These are phyloP conservation scores for Pogonocichla stellata DNA, from an alignment of 2,113 vertebrate species.

Conservation along the genomic window DNA sequence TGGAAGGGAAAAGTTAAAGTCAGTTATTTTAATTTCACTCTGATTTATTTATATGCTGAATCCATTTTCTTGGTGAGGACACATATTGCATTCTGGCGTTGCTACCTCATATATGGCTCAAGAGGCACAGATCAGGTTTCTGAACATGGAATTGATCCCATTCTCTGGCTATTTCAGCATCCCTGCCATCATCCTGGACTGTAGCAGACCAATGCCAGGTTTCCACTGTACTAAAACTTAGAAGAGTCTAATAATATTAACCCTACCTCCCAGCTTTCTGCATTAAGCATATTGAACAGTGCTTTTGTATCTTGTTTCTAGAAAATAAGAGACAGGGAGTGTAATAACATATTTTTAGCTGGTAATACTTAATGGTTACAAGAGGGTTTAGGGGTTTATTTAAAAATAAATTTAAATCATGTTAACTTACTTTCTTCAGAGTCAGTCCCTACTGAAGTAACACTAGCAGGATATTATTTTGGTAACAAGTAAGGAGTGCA, in stretches of 20 bases:
- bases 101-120: constrained; percentile 13
- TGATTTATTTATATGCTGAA: constrained; percentile 30
- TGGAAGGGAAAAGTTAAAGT: not conserved
- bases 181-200: constrained; percentile 6
- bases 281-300: not conserved
- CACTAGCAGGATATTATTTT: not conserved
- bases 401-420: not conserved
- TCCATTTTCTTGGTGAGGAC: constrained; percentile 2
- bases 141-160: constrained; percentile 23
- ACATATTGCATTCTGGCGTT: constrained; percentile 7
- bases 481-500: not conserved
- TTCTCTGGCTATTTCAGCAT: constrained; percentile 45
- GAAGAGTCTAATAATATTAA: constrained; percentile 12
- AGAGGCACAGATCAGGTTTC: constrained; percentile 35
- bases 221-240: constrained; percentile 10
- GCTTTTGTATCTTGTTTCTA: not conserved
- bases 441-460: not conserved
- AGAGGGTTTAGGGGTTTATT: not conserved
- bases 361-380: not conserved
- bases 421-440: not conserved
- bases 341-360: not conserved
- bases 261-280: not conserved
- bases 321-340: not conserved
- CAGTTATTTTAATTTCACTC: not conserved
- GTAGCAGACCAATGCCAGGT: constrained; percentile 19